Conservation (phyloP, 1,140 invertebrate species). For the Cyclargus thomasi region DNA sequence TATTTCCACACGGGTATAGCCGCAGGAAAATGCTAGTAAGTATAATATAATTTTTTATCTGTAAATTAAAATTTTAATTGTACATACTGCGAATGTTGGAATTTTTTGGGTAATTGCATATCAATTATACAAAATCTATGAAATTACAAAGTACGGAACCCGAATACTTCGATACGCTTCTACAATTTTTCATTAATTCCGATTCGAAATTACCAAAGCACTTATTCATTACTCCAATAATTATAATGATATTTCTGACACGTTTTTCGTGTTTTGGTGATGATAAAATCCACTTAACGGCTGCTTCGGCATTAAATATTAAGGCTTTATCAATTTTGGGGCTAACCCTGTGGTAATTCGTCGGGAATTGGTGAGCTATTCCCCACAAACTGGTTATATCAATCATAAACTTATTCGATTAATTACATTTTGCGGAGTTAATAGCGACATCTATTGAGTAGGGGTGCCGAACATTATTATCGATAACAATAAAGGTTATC, state of each 20-base stretch:
- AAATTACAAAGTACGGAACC: background rate
- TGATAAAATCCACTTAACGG: constrained; percentile 5
- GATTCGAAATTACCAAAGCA: background rate
- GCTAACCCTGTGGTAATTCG: constrained; percentile 20
- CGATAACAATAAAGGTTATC: background rate
- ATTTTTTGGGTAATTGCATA: too few relatives aligned
- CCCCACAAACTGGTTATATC: constrained; percentile 75
- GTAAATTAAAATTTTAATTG: too few relatives aligned
- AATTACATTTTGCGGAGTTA: constrained; percentile 76
- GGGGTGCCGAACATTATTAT: constrained; percentile 35
- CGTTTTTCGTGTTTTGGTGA: constrained; percentile 1
- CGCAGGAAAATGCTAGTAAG: too few relatives aligned
- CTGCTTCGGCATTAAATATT: background rate
- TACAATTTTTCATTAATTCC: constrained; percentile 11
- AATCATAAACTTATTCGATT: constrained; percentile 76
- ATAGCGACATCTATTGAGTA: constrained; percentile 71
- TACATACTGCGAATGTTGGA: too few relatives aligned
- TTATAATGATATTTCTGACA: constrained; percentile 10
- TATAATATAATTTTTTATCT: too few relatives aligned
- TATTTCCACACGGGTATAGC: too few relatives aligned
- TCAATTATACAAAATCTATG: too few relatives aligned
- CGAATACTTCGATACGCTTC: background rate
- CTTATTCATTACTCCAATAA: constrained; percentile 3
- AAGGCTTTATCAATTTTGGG: background rate
- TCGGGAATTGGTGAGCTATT: constrained; percentile 69